These are phyloP conservation scores for Masticophis lateralis DNA, from an alignment of 2,797 vertebrate genomes.

Conservation along the genomic window DNA sequence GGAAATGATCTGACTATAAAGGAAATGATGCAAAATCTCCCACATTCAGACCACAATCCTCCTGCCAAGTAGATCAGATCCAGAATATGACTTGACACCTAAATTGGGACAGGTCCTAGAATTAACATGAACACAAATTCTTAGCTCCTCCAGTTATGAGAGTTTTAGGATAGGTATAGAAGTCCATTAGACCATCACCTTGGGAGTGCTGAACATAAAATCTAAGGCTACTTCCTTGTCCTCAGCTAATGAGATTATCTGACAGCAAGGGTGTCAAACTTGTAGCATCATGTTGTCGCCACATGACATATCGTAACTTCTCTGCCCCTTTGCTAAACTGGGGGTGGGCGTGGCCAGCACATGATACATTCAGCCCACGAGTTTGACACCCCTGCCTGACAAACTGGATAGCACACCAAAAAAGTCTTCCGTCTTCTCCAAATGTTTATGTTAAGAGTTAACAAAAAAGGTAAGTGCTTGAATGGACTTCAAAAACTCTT, in stretches of 20 bases:
- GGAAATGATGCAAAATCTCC: neutral
- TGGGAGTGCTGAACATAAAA: neutral
- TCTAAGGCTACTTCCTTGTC: neutral
- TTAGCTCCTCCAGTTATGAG: neutral
- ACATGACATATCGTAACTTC: no score
- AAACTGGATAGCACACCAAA: neutral
- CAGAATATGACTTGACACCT: neutral
- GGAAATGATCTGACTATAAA: neutral
- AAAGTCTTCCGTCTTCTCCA: neutral
- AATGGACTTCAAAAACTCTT: neutral
- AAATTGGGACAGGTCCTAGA: neutral
- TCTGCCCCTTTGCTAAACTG: no score
- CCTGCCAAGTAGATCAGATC: neutral
- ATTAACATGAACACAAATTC: neutral
- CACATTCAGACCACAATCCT: neutral
- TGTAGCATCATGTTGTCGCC: no score
- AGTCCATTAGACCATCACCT: neutral
- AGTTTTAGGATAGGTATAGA: neutral
- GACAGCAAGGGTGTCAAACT: no score
- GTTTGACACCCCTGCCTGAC: neutral
- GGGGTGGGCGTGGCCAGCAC: no score
- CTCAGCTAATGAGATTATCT: neutral
- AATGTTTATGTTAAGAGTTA: neutral
- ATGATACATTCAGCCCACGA: no score
- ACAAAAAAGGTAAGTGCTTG: neutral